phyloP scores from a whole-genome alignment of 2,113 vertebrate genomes.

The Leptosomus discolor region DNA sequence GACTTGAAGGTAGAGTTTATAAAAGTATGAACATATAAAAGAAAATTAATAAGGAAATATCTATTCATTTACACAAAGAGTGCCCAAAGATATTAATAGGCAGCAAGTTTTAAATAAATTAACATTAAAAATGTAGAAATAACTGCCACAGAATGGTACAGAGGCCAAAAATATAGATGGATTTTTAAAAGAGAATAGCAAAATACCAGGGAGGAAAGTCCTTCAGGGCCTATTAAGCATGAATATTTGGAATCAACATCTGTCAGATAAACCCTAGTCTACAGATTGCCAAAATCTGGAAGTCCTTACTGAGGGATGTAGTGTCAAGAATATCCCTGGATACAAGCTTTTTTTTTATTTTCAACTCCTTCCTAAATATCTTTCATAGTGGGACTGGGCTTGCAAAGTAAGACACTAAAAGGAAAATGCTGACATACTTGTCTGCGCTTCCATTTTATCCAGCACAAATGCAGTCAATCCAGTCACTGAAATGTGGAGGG shows the following conservation, averaged over 20 bases:
- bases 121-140: neutral
- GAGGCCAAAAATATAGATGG: neutral
- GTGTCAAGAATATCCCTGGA: neutral
- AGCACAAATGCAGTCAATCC: neutral
- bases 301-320: neutral
- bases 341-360: neutral
- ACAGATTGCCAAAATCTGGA: neutral
- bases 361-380: neutral
- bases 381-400: neutral
- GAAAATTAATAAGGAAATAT: neutral
- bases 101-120: constrained; percentile 13
- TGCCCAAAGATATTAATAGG: neutral
- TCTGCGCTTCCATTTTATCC: neutral
- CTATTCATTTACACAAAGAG: neutral
- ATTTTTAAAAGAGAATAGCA: neutral
- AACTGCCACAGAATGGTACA: neutral
- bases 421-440: neutral
- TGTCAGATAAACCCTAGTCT: neutral
- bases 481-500: neutral
- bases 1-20: neutral
- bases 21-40: neutral
- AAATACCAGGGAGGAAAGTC: neutral
- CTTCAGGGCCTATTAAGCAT: neutral
- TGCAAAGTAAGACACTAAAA: neutral
- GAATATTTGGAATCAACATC: neutral